Evolutionary conservation across 37 sponge, comb jelly and placozoan genomes (phyloP).

Genomic region (Geodia barretti): DNA sequence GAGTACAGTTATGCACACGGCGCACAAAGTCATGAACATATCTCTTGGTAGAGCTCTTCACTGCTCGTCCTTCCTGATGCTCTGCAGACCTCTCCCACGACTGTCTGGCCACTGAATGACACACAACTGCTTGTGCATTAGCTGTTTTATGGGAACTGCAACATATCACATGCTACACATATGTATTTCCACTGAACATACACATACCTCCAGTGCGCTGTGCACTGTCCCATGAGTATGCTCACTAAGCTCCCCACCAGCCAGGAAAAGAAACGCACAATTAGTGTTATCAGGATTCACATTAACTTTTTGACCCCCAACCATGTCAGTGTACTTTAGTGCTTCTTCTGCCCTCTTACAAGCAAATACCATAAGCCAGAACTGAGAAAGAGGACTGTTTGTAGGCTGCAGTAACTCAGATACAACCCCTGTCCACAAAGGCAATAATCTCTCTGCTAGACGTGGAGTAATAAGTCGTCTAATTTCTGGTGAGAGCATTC

Average conservation of each 20-base stretch:
- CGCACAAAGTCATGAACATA: constrained; percentile 49
- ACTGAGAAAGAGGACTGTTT: constrained; percentile 6
- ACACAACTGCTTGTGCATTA: constrained; percentile 26
- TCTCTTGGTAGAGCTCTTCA: constrained; percentile 27
- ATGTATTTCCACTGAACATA: no score
- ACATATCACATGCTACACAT: no score
- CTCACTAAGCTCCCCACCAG: constrained; percentile 61
- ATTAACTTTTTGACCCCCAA: constrained; percentile 5
- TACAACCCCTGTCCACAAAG: constrained; percentile 50
- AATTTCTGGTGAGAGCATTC: constrained; percentile 49
- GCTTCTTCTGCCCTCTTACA: constrained; percentile 8
- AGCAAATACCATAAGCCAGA: constrained; percentile 66
- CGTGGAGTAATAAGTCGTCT: constrained; percentile 56
- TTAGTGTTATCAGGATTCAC: constrained; percentile 12
- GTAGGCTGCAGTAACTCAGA: constrained; percentile 32
- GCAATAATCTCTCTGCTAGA: constrained; percentile 72
- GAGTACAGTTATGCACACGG: constrained; percentile 24
- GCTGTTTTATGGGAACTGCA: background rate
- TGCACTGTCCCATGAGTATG: constrained; percentile 48
- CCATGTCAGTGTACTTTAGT: constrained; percentile 30
- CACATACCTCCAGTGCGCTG: background rate
- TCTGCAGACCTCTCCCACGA: constrained; percentile 16
- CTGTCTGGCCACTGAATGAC: background rate
- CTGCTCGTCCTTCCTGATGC: background rate
- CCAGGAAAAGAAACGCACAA: constrained; percentile 89